phyloP scores from a whole-genome alignment of 2,113 vertebrate genomes.

The Peromyscus polionotus region DNA sequence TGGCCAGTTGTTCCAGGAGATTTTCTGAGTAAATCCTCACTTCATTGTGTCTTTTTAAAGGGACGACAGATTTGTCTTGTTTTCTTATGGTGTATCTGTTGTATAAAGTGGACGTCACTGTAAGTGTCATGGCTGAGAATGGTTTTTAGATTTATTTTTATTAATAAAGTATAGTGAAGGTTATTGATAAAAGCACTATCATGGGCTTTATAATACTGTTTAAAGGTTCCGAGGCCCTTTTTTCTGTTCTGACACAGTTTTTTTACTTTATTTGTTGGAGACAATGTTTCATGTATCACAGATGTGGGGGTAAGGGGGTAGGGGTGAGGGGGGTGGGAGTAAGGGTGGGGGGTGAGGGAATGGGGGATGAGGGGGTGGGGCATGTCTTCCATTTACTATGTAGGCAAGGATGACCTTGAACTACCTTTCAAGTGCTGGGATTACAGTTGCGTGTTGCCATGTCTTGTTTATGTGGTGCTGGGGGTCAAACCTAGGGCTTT shows the following conservation, averaged over 20 bases:
- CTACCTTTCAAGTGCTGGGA: not conserved
- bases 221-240: not conserved
- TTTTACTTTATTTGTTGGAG: not conserved
- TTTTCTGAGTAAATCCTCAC: not conserved
- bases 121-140: not conserved
- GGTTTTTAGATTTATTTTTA: slow-evolving; percentile 38
- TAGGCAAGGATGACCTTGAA: not conserved
- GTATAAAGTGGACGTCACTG: not conserved
- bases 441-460: not conserved
- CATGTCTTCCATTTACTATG: not conserved
- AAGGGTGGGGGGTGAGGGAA: no score
- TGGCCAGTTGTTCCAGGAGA: not conserved
- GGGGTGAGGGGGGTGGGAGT: no score
- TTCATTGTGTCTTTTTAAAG: not conserved
- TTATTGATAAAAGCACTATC: not conserved
- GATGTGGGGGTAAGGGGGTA: no score
- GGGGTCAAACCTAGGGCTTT: not conserved
- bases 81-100: not conserved
- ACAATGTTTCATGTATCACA: no score
- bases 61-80: not conserved
- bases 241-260: not conserved
- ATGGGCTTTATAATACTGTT: not conserved
- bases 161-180: not conserved
- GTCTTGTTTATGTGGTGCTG: not conserved
- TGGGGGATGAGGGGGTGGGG: no score